These are phyloP conservation scores for Lymantria dispar DNA, from an alignment of 2,888 invertebrate genomes.

Conservation along the genomic window DNA sequence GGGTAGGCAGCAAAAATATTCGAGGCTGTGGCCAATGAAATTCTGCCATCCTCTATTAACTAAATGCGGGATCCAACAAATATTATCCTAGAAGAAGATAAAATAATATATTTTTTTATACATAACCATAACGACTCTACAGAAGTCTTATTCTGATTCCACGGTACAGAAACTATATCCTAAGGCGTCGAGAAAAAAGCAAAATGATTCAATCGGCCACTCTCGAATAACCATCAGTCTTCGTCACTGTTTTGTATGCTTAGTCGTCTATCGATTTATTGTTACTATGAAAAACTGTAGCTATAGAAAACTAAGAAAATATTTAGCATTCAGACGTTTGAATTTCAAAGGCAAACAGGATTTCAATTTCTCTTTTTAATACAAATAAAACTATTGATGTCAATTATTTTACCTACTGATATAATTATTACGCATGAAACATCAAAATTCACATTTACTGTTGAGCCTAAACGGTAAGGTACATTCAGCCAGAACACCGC, in stretches of 20 bases:
- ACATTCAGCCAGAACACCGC: no score
- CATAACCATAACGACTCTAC: conserved; percentile 31
- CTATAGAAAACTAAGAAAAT: conserved; percentile 1
- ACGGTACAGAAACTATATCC: conserved; percentile 49
- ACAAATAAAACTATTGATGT: no score
- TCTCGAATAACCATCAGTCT: conserved; percentile 61
- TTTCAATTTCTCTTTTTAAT: neutral
- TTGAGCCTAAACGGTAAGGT: no score
- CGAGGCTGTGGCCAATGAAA: no score
- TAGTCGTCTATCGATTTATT: conserved; percentile 34
- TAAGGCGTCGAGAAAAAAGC: conserved; percentile 57
- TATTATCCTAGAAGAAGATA: neutral
- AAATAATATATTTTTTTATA: no score
- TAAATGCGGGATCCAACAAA: no score
- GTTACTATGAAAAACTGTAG: conserved; percentile 28
- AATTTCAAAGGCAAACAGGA: neutral
- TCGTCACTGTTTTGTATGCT: conserved; percentile 51
- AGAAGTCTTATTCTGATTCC: conserved; percentile 23
- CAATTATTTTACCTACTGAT: no score
- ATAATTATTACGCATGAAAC: no score
- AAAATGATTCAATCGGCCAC: conserved; percentile 68
- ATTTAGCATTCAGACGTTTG: neutral
- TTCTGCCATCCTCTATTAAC: no score
- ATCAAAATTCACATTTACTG: no score
- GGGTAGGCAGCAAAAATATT: no score